Evolutionary conservation across 64 coral and sea anemone species (phyloP).

Genomic region (Cladopsammia gracilis): DNA sequence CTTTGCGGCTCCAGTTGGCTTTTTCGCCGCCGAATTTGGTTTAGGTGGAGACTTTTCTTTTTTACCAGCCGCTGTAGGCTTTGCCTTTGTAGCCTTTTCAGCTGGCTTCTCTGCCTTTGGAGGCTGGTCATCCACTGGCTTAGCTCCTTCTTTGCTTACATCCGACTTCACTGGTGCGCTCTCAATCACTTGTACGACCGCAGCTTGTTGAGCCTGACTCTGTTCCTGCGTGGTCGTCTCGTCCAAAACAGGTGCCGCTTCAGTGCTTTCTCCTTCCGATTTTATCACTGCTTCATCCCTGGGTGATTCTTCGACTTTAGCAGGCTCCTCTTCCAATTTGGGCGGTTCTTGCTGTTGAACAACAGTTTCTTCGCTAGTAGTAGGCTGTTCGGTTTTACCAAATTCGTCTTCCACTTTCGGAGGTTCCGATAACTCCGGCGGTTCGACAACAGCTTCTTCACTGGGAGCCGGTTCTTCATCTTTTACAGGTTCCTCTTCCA

Average conservation of each 20-base stretch:
- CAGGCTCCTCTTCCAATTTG: not conserved
- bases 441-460: not conserved
- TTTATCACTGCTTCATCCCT: not conserved
- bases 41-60: conserved; percentile 22
- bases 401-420: not conserved
- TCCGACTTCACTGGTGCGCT: not conserved
- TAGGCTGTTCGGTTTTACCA: not conserved
- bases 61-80: not conserved
- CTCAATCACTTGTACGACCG: not conserved
- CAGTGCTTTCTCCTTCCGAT: conserved; percentile 10
- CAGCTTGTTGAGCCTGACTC: not conserved
- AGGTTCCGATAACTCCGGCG: not conserved
- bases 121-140: not conserved
- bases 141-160: not conserved
- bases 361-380: not conserved
- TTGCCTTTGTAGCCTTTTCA: conserved; percentile 1
- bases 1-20: not conserved
- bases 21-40: not conserved
- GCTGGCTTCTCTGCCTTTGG: not conserved
- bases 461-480: not conserved
- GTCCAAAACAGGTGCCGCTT: not conserved
- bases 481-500: not conserved
- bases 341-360: not conserved
- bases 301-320: not conserved
- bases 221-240: not conserved